Conservation (phyloP, 2,888 invertebrate species). For the Ornithoptera alexandrae region DNA sequence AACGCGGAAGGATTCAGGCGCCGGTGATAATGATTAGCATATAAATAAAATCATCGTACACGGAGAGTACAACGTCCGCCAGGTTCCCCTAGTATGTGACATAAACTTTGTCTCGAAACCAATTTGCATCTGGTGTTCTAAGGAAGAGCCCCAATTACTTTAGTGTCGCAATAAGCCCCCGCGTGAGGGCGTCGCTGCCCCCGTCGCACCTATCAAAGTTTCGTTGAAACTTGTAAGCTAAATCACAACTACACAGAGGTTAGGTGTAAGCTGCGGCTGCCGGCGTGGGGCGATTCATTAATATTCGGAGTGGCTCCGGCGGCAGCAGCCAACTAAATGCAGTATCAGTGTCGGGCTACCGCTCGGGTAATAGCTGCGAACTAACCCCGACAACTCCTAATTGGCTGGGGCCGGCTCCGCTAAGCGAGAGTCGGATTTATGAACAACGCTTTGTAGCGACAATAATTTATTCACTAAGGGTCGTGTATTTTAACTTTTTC, state of each 20-base stretch:
- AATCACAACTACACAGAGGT: conserved; percentile 35
- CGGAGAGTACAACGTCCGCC: too few relatives aligned
- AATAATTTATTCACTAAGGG: conserved; percentile 22
- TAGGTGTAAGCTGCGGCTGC: conserved; percentile 34
- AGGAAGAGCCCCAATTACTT: background rate
- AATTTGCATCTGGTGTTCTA: background rate
- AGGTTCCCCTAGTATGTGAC: too few relatives aligned
- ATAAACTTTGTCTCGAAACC: too few relatives aligned
- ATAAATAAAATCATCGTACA: too few relatives aligned
- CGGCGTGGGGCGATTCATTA: conserved; percentile 55
- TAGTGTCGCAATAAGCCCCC: background rate
- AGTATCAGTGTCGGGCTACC: conserved; percentile 62
- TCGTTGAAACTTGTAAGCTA: conserved; percentile 38
- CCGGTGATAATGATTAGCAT: too few relatives aligned
- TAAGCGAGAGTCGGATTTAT: conserved; percentile 57
- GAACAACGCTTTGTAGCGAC: conserved; percentile 44
- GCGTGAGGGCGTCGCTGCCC: background rate
- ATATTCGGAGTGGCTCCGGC: conserved; percentile 60
- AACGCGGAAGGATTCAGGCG: too few relatives aligned
- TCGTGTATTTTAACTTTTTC: conserved; percentile 23
- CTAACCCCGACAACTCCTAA: conserved; percentile 56
- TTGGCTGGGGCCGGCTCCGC: conserved; percentile 58
- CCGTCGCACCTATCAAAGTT: conserved; percentile 26
- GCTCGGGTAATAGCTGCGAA: conserved; percentile 49
- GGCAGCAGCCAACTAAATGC: conserved; percentile 63